phyloP scores from a whole-genome alignment of 1,140 invertebrate genomes.

The Littorina saxatilis region DNA sequence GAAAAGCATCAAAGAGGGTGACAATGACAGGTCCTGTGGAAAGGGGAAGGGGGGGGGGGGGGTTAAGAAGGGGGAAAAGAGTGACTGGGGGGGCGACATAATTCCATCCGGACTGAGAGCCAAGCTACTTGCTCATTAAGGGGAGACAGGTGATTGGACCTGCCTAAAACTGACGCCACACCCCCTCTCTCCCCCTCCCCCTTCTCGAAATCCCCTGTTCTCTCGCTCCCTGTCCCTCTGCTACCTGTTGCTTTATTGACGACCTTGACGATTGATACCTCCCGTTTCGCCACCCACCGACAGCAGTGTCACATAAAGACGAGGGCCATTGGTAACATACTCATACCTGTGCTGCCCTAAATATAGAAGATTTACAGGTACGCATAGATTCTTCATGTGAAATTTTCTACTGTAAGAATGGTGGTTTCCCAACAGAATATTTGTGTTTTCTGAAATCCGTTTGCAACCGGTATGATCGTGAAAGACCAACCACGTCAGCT shows the following conservation, averaged over 20 bases:
- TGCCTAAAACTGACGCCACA: neutral
- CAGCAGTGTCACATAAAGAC: no score
- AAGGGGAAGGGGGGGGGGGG: neutral
- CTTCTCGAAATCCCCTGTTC: neutral
- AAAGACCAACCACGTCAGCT: no score
- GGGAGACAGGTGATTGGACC: conserved; percentile 15
- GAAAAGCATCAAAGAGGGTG: neutral
- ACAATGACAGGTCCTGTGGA: neutral
- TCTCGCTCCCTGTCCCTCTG: neutral
- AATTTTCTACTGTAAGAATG: no score
- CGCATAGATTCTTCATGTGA: no score
- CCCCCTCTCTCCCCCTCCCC: neutral
- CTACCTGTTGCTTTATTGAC: neutral
- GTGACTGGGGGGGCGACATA: neutral
- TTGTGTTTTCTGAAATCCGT: no score
- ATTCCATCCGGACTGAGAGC: neutral
- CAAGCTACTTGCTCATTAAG: neutral
- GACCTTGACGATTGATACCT: no score
- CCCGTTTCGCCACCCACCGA: no score
- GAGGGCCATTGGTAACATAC: no score
- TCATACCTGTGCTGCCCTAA: no score
- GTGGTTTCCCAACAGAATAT: no score
- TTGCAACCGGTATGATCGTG: no score
- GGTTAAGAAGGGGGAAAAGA: neutral
- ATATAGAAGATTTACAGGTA: no score